These are phyloP conservation scores for Rhynchotus rufescens DNA, from an alignment of 2,797 vertebrate species.

Conservation along the genomic window DNA sequence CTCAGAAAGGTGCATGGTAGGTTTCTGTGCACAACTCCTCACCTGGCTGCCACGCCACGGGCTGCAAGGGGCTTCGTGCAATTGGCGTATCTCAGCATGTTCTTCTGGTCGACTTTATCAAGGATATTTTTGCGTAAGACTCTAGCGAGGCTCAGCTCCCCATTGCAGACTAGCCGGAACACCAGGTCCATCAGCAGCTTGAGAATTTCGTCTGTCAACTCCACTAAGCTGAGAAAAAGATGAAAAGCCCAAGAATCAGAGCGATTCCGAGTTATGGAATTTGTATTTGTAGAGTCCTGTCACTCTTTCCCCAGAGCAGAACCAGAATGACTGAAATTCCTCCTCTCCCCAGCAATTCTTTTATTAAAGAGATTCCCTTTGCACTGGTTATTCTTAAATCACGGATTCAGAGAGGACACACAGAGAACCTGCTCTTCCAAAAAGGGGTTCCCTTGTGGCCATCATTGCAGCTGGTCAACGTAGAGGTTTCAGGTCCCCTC, in stretches of 20 bases:
- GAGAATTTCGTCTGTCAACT: conserved; percentile 96
- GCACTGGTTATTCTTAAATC: neutral
- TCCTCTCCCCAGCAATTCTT: neutral
- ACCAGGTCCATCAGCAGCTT: conserved; percentile 97
- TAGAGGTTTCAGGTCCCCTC: neutral
- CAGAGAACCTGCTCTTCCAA: neutral
- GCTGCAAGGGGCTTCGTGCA: conserved; percentile 93
- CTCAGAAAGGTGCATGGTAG: neutral
- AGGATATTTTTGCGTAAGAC: conserved; percentile 97
- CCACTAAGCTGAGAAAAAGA: conserved; percentile 86
- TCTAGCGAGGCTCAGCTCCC: conserved; percentile 95
- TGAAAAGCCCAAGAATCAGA: neutral
- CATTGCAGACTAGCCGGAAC: conserved; percentile 92
- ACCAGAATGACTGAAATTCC: neutral
- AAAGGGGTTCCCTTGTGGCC: neutral
- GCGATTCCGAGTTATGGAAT: neutral
- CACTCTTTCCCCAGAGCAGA: neutral
- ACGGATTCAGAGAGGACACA: neutral
- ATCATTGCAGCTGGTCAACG: rapidly evolving
- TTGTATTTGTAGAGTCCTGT: neutral
- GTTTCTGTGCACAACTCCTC: neutral
- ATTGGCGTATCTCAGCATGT: conserved; percentile 89
- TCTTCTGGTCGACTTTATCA: conserved; percentile 97
- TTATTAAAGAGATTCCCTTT: neutral
- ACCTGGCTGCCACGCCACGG: conserved; percentile 96